phyloP scores from a whole-genome alignment of 2,888 invertebrate species.

The Hedychridium roseum region DNA sequence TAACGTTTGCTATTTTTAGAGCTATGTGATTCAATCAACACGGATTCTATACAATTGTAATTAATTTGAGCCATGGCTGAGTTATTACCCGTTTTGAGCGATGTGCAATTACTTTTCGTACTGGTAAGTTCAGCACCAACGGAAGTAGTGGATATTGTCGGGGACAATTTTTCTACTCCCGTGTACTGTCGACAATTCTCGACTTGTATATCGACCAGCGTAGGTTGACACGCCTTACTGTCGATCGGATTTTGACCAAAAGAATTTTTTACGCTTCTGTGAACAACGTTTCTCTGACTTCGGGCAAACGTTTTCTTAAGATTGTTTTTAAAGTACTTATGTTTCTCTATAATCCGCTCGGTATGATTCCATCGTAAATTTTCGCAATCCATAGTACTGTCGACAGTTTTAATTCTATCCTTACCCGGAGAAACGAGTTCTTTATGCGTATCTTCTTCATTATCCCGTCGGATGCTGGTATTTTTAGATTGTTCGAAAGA shows the following conservation, averaged over 20 bases:
- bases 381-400: constrained; percentile 14
- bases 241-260: constrained; percentile 26
- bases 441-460: constrained; percentile 15
- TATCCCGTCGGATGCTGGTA: constrained; percentile 21
- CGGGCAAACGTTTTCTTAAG: constrained; percentile 28
- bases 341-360: constrained; percentile 26
- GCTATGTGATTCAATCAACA: constrained; percentile 34
- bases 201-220: constrained; percentile 48
- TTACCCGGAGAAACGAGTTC: too few relatives aligned
- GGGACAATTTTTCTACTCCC: constrained; percentile 33
- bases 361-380: constrained; percentile 23
- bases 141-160: constrained; percentile 35
- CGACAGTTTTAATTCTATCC: constrained; percentile 5
- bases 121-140: constrained; percentile 32
- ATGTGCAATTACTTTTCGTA: constrained; percentile 24
- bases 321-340: constrained; percentile 26
- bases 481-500: constrained; percentile 15
- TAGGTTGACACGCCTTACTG: constrained; percentile 30
- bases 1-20: constrained; percentile 36
- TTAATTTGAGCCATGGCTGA: constrained; percentile 41
- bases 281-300: constrained; percentile 27
- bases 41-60: constrained; percentile 45
- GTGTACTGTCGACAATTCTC: constrained; percentile 46
- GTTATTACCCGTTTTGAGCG: constrained; percentile 3
- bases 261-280: constrained; percentile 30